phyloP scores from a whole-genome alignment of 2,888 invertebrate species.

The Acleris sparsana region DNA sequence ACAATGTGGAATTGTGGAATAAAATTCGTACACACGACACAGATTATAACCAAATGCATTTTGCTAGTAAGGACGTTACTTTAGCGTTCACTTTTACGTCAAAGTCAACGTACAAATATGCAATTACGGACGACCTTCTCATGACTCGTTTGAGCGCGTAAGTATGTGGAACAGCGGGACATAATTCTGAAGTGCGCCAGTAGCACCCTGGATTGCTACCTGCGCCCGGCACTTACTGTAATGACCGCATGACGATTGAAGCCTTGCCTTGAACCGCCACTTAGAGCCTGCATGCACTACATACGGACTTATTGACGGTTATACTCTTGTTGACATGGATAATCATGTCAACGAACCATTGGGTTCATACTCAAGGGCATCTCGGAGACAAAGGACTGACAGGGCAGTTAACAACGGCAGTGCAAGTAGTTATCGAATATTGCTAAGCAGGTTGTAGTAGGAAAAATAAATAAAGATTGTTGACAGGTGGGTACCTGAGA shows the following conservation, averaged over 20 bases:
- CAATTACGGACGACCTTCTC: constrained; percentile 30
- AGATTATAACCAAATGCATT: too few species aligned
- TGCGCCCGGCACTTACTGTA: constrained; percentile 50
- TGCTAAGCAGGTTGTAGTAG: background rate
- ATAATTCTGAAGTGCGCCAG: constrained; percentile 51
- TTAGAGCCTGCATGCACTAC: constrained; percentile 36
- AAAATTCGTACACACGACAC: too few species aligned
- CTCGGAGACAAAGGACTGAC: too few species aligned
- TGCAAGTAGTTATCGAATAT: too few species aligned
- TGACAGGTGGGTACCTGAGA: too few species aligned
- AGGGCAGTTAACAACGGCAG: too few species aligned
- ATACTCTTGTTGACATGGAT: constrained; percentile 50
- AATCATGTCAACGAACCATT: constrained; percentile 10
- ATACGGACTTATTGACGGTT: constrained; percentile 36
- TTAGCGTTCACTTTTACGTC: background rate
- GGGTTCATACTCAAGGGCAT: background rate
- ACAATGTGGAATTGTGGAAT: too few species aligned
- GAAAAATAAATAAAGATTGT: too few species aligned
- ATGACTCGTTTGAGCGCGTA: constrained; percentile 27
- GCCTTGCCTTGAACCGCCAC: constrained; percentile 29
- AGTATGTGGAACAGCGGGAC: constrained; percentile 72
- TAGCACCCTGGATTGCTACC: constrained; percentile 36
- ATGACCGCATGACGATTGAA: constrained; percentile 47
- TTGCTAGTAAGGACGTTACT: background rate
- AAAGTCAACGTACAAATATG: background rate